Percentiles rank a stretch among this genome's conserved stretches.
Conservation (phyloP, 2,797 vertebrate species). For the Scolopax rusticola region DNA sequence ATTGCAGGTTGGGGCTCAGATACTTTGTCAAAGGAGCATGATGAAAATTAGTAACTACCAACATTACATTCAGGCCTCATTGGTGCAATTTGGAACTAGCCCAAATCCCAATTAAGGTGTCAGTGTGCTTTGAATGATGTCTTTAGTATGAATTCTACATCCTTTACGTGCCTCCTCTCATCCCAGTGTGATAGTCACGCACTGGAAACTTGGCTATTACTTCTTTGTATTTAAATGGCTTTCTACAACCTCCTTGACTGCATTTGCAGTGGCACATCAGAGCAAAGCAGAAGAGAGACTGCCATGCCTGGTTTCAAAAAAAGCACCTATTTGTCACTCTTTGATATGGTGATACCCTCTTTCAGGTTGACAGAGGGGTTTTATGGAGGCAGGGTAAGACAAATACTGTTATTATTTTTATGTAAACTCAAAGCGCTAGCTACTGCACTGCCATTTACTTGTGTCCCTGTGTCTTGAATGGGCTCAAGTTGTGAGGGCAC, state of each 20-base stretch:
- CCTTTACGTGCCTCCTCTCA: neutral
- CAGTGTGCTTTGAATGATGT: neutral
- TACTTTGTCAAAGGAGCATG: neutral
- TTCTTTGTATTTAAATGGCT: neutral
- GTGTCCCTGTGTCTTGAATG: neutral
- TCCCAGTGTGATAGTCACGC: fast-evolving
- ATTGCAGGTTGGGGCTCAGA: neutral
- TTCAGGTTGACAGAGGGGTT: neutral
- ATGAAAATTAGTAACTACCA: neutral
- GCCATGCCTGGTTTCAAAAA: neutral
- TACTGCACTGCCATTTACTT: neutral
- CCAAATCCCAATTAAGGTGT: neutral
- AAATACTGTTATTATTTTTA: neutral
- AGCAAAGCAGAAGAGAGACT: neutral
- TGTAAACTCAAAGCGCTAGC: neutral
- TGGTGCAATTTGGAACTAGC: neutral
- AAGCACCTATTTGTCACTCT: neutral
- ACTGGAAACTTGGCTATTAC: neutral
- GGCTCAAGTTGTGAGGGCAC: fast-evolving
- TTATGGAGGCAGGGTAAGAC: neutral
- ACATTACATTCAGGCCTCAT: too few species aligned
- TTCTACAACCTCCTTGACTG: neutral
- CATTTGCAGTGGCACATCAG: neutral
- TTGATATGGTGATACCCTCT: neutral
- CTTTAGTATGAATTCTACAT: neutral